Percentiles rank a stretch among this genome's conserved stretches.
Evolutionary conservation across 2,888 invertebrate genomes (phyloP).

Genomic region (Alentia gelatinosa): DNA sequence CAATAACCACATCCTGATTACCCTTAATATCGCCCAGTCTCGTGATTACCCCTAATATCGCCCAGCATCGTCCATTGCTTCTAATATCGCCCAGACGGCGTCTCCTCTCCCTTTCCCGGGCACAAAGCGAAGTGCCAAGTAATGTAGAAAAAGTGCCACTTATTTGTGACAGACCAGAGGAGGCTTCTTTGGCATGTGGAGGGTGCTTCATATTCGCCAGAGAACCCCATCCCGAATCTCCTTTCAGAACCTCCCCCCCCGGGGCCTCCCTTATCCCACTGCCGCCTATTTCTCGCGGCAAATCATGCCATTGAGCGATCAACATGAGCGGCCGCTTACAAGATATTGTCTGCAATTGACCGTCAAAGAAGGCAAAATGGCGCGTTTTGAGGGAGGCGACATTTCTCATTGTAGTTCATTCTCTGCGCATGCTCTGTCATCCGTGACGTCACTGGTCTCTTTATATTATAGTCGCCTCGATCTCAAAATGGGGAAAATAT

Average conservation of each 20-base stretch:
- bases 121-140: background rate
- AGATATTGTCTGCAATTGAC: background rate
- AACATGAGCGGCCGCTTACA: background rate
- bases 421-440: background rate
- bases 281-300: background rate
- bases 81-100: conserved; percentile 11
- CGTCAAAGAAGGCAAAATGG: conserved; percentile 7
- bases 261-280: background rate
- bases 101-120: background rate
- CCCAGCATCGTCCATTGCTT: background rate
- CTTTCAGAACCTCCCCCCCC: background rate
- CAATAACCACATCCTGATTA: conserved; percentile 10
- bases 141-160: background rate
- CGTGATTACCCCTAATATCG: background rate
- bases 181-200: background rate
- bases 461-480: too few relatives aligned
- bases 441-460: background rate
- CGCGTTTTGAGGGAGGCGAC: background rate
- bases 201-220: background rate
- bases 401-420: background rate
- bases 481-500: too few relatives aligned
- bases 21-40: background rate
- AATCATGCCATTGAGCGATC: conserved; percentile 15
- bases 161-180: background rate
- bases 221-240: background rate